These are phyloP conservation scores for Bombus cullumanus DNA, from an alignment of 1,140 invertebrate genomes.

Conservation along the genomic window DNA sequence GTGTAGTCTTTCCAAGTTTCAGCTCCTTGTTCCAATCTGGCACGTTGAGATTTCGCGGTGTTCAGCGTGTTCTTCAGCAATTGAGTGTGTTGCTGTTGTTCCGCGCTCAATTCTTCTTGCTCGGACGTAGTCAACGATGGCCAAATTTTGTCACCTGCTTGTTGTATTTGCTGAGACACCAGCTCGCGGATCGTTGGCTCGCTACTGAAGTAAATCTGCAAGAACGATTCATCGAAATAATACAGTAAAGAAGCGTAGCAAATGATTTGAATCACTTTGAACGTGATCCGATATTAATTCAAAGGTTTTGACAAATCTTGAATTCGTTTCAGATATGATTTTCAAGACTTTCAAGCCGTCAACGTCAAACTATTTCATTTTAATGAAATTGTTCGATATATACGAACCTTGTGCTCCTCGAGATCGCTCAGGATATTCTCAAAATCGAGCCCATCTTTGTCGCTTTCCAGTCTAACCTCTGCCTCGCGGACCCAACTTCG, in stretches of 20 bases:
- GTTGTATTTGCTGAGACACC: constrained; percentile 91
- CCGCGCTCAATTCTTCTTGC: constrained; percentile 91
- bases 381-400: background rate
- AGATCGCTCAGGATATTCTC: constrained; percentile 92
- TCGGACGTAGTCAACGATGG: constrained; percentile 90
- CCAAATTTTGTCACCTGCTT: constrained; percentile 93
- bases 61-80: constrained; percentile 91
- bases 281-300: background rate
- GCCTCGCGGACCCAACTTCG: constrained; percentile 94
- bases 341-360: background rate
- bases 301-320: background rate
- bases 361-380: background rate
- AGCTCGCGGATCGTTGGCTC: constrained; percentile 90
- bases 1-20: constrained; percentile 92
- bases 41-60: constrained; percentile 89
- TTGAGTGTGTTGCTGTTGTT: constrained; percentile 91
- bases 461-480: constrained; percentile 88
- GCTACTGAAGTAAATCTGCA: constrained; percentile 89
- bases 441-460: constrained; percentile 93
- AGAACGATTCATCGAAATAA: background rate
- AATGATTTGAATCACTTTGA: background rate
- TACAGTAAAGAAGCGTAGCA: no score
- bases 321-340: background rate
- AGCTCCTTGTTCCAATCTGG: constrained; percentile 89
- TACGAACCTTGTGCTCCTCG: constrained; percentile 90